A percentile compares a stretch with the other conserved stretches of the same genome.
These are phyloP conservation scores for Melanotaenia maccullochi DNA, from an alignment of 2,797 vertebrate species.

Conservation along the genomic window DNA sequence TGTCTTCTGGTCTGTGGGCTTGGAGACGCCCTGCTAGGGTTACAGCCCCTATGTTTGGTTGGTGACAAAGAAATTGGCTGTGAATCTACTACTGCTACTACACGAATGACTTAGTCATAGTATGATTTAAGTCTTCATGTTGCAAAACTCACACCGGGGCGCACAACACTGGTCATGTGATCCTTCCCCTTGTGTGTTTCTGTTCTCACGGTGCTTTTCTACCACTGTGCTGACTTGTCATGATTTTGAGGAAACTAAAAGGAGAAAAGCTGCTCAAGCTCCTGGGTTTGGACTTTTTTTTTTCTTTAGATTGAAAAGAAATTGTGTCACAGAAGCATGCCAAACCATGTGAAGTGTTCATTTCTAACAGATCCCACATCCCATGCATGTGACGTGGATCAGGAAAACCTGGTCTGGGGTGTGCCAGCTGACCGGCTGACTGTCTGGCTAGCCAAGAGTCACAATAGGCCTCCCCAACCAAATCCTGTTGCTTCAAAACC, in stretches of 20 bases:
- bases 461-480: constrained; percentile 68
- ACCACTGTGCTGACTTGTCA: constrained; percentile 50
- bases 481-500: constrained; percentile 81
- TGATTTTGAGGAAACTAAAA: constrained; percentile 41
- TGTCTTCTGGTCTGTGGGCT: constrained; percentile 55
- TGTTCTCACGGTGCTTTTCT: constrained; percentile 64
- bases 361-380: constrained; percentile 47
- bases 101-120: constrained; percentile 30
- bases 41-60: constrained; percentile 54
- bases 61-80: constrained; percentile 34
- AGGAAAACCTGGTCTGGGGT: constrained; percentile 62
- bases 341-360: constrained; percentile 34
- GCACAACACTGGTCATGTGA: constrained; percentile 2
- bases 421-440: constrained; percentile 46
- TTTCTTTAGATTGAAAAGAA: constrained; percentile 28
- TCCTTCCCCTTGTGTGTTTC: constrained; percentile 23
- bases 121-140: constrained; percentile 28
- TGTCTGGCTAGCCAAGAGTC: constrained; percentile 57
- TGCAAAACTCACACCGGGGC: constrained; percentile 6
- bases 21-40: constrained; percentile 61
- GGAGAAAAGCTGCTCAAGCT: constrained; percentile 20
- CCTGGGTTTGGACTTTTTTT: constrained; percentile 13
- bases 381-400: constrained; percentile 75
- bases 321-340: constrained; percentile 32
- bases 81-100: constrained; percentile 44